A percentile compares a stretch with the other conserved stretches of the same genome.
Evolutionary conservation across 2,797 vertebrate species (phyloP).

Genomic region (Meriones psammophilus): DNA sequence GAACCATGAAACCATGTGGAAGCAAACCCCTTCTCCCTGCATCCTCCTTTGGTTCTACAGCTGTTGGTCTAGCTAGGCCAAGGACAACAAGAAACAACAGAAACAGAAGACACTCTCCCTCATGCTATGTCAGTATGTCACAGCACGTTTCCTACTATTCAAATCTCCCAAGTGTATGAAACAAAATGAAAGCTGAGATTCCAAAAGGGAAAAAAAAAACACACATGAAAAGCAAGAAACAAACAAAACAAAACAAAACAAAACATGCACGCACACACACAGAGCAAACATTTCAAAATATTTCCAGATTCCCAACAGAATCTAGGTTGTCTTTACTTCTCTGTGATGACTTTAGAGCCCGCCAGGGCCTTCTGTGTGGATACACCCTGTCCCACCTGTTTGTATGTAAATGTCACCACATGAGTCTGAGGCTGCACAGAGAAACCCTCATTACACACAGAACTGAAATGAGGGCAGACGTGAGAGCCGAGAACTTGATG

Average conservation of each 20-base stretch:
- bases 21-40: background rate
- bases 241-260: too few species aligned
- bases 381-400: accelerated
- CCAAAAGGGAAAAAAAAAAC: background rate
- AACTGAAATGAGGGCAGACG: background rate
- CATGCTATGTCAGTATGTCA: too few species aligned
- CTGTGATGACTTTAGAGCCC: too few species aligned
- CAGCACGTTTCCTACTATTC: background rate
- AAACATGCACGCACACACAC: too few species aligned
- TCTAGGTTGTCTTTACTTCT: background rate
- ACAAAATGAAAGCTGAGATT: background rate
- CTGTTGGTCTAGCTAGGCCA: accelerated
- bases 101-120: background rate
- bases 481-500: background rate
- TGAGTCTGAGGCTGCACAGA: too few species aligned
- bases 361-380: accelerated
- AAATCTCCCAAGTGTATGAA: background rate
- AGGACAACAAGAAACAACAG: accelerated
- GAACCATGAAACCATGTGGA: background rate
- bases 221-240: background rate
- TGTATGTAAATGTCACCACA: background rate
- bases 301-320: too few species aligned
- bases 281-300: too few species aligned
- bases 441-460: accelerated
- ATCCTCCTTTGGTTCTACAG: background rate